Evolutionary conservation across 2,113 vertebrate species (phyloP).

Genomic region (Lepus americanus): DNA sequence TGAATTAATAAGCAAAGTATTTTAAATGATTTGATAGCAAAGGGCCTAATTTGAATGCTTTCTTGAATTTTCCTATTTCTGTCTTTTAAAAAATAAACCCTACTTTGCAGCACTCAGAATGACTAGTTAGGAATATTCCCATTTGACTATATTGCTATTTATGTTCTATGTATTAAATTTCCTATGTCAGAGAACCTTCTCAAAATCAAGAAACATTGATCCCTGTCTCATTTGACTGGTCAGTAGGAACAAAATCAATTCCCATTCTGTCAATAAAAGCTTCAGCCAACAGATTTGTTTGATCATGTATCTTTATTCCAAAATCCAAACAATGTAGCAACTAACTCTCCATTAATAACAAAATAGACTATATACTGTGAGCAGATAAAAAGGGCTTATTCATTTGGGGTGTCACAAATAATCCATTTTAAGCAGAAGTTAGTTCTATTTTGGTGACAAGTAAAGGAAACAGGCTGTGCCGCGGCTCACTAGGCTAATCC

Average conservation of each 20-base stretch:
- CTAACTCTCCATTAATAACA: not conserved
- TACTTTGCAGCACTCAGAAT: not conserved
- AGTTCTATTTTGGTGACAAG: no score
- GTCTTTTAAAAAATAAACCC: not conserved
- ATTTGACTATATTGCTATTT: not conserved
- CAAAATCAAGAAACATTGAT: slow-evolving; percentile 48
- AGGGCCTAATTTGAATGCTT: not conserved
- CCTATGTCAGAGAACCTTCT: slow-evolving; percentile 31
- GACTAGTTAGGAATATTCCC: not conserved
- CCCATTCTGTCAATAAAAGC: slow-evolving; percentile 50
- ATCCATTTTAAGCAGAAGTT: no score
- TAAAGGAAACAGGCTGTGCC: no score
- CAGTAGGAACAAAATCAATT: slow-evolving; percentile 45
- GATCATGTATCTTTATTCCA: slow-evolving; percentile 40
- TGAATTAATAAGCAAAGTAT: not conserved
- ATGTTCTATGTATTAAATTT: no score
- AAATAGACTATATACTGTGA: not conserved
- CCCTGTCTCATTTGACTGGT: not conserved
- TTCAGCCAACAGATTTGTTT: not conserved
- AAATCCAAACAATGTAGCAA: slow-evolving; percentile 47
- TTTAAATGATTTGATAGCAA: slow-evolving; percentile 17
- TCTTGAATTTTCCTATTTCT: not conserved
- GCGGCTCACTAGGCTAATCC: no score
- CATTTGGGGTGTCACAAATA: no score
- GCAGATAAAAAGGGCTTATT: no score